phyloP scores from a whole-genome alignment of 2,797 vertebrate species.

The Australoheros facetus region DNA sequence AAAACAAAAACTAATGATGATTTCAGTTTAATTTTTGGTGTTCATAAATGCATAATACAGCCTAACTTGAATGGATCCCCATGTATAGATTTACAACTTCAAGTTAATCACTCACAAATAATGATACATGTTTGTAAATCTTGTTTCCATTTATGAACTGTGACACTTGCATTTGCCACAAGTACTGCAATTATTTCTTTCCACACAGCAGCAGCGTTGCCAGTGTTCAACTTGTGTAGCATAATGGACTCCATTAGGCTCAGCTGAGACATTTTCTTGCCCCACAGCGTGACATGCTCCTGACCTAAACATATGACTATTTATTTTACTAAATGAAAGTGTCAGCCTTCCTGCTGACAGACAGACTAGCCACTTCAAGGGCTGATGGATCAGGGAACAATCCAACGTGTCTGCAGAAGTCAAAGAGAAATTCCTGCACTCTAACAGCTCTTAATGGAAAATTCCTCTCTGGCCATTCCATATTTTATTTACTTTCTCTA shows the following conservation, averaged over 20 bases:
- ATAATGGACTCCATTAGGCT: not conserved
- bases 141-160: not conserved
- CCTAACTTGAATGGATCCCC: not conserved
- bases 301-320: constrained; percentile 17
- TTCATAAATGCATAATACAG: not conserved
- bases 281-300: not conserved
- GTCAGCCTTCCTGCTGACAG: constrained; percentile 37
- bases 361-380: not conserved
- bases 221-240: not conserved
- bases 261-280: not conserved
- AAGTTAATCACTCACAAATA: constrained; percentile 1
- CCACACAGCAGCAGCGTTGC: not conserved
- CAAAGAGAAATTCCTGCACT: constrained; percentile 43
- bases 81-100: not conserved
- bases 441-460: constrained; percentile 55
- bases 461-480: constrained; percentile 26
- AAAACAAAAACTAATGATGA: not conserved
- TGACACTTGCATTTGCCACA: not conserved
- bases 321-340: constrained; percentile 46
- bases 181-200: not conserved
- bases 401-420: constrained; percentile 43
- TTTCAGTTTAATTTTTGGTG: not conserved
- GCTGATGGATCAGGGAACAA: constrained; percentile 43
- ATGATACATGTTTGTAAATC: not conserved
- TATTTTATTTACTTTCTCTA: constrained; percentile 32